Evolutionary conservation across 2,113 vertebrate species (phyloP), one percentile per base, ranked within the genome.

Genomic region (Dendrocopos noguchii): DNA sequence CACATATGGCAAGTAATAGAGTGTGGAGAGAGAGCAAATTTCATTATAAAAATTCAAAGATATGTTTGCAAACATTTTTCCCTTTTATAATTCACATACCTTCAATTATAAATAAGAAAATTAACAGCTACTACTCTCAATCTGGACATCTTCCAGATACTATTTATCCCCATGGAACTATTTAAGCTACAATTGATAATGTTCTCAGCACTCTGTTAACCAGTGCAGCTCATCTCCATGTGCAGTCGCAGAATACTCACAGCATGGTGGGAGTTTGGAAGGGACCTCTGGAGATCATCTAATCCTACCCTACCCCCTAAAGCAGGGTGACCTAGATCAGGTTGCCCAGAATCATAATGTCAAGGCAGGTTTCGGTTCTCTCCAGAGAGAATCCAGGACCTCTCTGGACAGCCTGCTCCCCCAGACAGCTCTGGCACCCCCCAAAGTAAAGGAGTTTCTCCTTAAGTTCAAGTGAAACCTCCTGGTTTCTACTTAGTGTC

Each of bases 51-150:
- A 89, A 85, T 70, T 71, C 33, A 65, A 84, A 73, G 7, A 28
- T 55, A 60, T 71, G 47, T 85, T 91, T 91, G 85, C 56, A 92
- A 94, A 92, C 21, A 52, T 80, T 66, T 87, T 87, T 59, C 6
- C 29, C 11, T 87, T 81, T 87, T 70, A 33, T 87, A 55, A 55
- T 74, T 87, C 78, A 67, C 46, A 27, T 84, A 67, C n/a, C 67
- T 94, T 82, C 68, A 91, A 52, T 77, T 92, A 47, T 33, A 80
- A 76, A 9, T 59, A 71, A 47, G 39, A 87, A 47, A 90, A 93
- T 87, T 88, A 80, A 39, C 31, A 75, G 53, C 7, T 88, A 36
- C 36, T 85, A 7, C 42, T 91, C 28, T 60, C 46, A 89, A 74
- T 74, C 56, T 94, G 90, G 72, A 80, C 11, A 60, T 64, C 42